Evolutionary conservation across 2,888 invertebrate species (phyloP).

Genomic region (Torymus texanus): DNA sequence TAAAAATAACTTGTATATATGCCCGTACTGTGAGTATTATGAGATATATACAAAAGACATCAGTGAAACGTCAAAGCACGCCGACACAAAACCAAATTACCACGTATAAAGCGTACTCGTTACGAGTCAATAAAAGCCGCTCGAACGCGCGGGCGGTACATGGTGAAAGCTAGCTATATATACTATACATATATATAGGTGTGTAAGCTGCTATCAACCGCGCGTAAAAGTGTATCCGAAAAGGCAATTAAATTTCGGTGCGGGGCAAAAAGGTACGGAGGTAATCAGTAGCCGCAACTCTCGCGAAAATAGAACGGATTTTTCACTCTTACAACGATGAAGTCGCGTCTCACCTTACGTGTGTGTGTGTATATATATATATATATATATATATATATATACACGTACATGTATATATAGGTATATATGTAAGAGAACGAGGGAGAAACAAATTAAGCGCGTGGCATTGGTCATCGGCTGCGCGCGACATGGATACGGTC

Average conservation of each 20-base stretch:
- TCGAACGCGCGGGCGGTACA: too few relatives aligned
- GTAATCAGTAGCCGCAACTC: too few relatives aligned
- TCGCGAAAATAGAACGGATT: constrained; percentile 5
- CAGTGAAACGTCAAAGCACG: not conserved
- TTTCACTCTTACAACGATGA: not conserved
- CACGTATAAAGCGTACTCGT: not conserved
- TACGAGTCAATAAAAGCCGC: constrained; percentile 26
- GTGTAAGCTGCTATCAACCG: not conserved
- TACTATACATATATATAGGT: too few relatives aligned
- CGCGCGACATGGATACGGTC: constrained; percentile 40
- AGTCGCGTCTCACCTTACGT: not conserved
- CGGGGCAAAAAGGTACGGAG: not conserved
- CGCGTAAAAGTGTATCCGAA: not conserved
- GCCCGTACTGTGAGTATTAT: too few relatives aligned
- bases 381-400: too few relatives aligned
- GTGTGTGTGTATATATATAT: too few relatives aligned
- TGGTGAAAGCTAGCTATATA: constrained; percentile 1
- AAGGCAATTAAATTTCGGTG: constrained; percentile 1
- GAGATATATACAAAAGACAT: too few relatives aligned
- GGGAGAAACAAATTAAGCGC: constrained; percentile 29
- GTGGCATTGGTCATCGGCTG: constrained; percentile 44
- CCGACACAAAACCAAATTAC: constrained; percentile 2
- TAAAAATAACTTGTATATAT: too few relatives aligned
- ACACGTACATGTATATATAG: too few relatives aligned
- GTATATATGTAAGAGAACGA: not conserved